Evolutionary conservation across 2,888 invertebrate genomes (phyloP).

Genomic region (Cinara cedri): DNA sequence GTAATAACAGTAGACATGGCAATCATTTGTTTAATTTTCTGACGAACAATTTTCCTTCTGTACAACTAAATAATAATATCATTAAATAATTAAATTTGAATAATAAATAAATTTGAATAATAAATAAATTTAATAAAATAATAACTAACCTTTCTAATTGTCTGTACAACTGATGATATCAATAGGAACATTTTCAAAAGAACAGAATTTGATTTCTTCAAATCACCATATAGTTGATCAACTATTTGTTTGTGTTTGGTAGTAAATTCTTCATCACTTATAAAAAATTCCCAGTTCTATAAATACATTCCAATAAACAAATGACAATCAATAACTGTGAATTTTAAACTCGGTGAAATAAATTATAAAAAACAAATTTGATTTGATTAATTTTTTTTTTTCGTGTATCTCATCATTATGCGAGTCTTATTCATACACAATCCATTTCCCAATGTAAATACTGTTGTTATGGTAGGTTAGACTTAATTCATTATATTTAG

Average conservation of each 20-base stretch:
- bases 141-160: slow-evolving; percentile 43
- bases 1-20: slow-evolving; percentile 50
- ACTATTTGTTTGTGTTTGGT: slow-evolving; percentile 71
- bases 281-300: slow-evolving; percentile 87
- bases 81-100: not conserved
- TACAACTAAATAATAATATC: slow-evolving; percentile 22
- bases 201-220: slow-evolving; percentile 26
- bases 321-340: too few species aligned
- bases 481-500: too few species aligned
- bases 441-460: too few species aligned
- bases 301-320: slow-evolving; percentile 59
- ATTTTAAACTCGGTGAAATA: too few species aligned
- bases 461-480: too few species aligned
- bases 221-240: slow-evolving; percentile 20
- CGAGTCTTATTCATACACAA: too few species aligned
- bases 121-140: not conserved
- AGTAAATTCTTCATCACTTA: slow-evolving; percentile 78
- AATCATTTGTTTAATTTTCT: slow-evolving; percentile 45
- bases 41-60: slow-evolving; percentile 10
- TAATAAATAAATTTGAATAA: too few species aligned
- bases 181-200: slow-evolving; percentile 45
- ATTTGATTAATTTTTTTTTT: too few species aligned
- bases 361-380: too few species aligned
- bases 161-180: slow-evolving; percentile 33
- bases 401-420: too few species aligned